Percentiles rank a stretch among this genome's conserved stretches.
Conservation (phyloP, 2,113 vertebrate genomes). For the Tychaedon coryphoeus region DNA sequence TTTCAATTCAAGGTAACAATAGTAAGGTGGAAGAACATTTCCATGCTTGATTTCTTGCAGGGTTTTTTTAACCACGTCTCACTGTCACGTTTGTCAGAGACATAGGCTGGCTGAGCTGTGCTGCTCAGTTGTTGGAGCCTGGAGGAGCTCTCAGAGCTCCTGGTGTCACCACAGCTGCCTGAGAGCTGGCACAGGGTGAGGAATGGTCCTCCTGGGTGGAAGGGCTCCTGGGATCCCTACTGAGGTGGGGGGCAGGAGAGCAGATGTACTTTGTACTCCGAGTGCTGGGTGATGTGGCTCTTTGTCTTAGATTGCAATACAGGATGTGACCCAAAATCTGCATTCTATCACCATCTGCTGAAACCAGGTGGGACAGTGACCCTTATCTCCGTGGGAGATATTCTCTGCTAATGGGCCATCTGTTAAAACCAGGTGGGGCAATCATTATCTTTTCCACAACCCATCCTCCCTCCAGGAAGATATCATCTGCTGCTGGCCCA, state of each 20-base stretch:
- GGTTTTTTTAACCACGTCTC: background rate
- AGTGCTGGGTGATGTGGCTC: background rate
- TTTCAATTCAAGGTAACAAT: background rate
- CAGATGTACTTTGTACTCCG: background rate
- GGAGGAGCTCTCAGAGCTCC: background rate
- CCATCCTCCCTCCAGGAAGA: no score
- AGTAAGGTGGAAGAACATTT: background rate
- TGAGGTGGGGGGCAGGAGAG: rapidly evolving
- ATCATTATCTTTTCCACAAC: no score
- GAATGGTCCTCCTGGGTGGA: background rate
- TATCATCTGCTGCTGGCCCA: no score
- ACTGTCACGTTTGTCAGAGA: no score
- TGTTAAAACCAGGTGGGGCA: no score
- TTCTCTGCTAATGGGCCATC: no score
- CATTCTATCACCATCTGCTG: no score
- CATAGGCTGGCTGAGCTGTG: background rate
- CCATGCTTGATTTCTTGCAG: background rate
- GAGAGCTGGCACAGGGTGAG: background rate
- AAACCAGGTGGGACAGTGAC: no score
- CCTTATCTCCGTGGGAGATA: no score
- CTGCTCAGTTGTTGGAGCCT: background rate
- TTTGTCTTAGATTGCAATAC: no score
- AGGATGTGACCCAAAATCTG: no score
- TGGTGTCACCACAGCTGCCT: background rate
- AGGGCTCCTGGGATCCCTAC: background rate